Base-by-base conservation (phyloP, 2,113 vertebrate genomes). In the Mesitornis unicolor region DNA sequence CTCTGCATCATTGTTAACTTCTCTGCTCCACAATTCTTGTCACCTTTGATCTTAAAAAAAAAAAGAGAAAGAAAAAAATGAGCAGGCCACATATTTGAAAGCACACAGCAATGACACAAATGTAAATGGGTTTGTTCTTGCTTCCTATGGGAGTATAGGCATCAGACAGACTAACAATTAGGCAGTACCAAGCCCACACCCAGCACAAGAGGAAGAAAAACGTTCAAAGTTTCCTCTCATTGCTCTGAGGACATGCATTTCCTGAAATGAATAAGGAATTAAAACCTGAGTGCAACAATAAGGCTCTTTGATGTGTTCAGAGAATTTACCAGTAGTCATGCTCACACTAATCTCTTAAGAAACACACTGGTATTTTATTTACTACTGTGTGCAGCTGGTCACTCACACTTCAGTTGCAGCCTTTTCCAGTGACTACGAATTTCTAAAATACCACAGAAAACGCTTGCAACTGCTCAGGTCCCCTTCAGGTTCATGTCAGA, bases 201-300 rank as follows among this genome's bases (percentile, higher is more conserved):
- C 96, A 96, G 65, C 43, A 57, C 57, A 91, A 95, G 89, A 94
- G 95, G 95, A 97, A 97, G 91, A 96, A 97, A 95, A 96, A 89
- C 2, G 89, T 96, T 89, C 89, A 53, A 96, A 92, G 92, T 94
- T 97, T 97, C 96, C 96, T 96, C 90, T 97, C 88, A 94, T 95
- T 96, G 90, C 95, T 96, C 92, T 87, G 57, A 96, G 96, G 96
- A 96, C 36, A 89, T 88, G 88, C 53, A 84, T 95, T 95, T 94
- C 85, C 75, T 94, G 90, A 91, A 97, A 95, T 54, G 79, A 89
- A 76, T 38, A 86, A 57, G 80, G 91, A 94, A 94, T 97, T 96
- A 94, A 96, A 96, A 97, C 64, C 67, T 43, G 68, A 93, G 61
- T 28, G 53, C 64, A 96, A 96, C 94, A 95, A 94, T 97, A 92